Evolutionary conservation across 2,113 vertebrate species (phyloP).

Genomic region (Anser cygnoides): DNA sequence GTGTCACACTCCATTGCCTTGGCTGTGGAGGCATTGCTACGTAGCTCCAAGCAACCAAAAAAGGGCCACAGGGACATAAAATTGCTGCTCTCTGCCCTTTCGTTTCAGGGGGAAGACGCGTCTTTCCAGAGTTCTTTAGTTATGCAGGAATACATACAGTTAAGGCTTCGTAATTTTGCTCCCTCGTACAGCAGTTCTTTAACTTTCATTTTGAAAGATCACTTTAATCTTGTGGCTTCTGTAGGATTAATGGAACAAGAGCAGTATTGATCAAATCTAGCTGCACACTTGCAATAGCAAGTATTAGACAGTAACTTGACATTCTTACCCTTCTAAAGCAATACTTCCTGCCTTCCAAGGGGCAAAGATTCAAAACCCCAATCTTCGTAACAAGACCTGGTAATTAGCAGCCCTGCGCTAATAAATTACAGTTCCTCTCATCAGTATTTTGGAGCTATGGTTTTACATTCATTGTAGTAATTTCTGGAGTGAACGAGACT

Average conservation of each 20-base stretch:
- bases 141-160: background rate
- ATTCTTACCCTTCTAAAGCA: background rate
- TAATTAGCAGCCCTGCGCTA: background rate
- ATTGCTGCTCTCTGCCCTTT: background rate
- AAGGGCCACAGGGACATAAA: background rate
- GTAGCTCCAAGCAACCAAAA: background rate
- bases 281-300: background rate
- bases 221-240: background rate
- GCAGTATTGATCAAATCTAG: background rate
- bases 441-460: background rate
- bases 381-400: background rate
- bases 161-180: rapidly evolving
- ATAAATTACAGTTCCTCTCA: background rate
- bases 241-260: background rate
- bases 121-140: background rate
- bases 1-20: background rate
- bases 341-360: background rate
- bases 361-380: background rate
- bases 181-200: background rate
- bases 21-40: background rate
- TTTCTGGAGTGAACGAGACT: background rate
- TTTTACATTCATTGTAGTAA: background rate
- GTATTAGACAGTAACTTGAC: background rate
- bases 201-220: background rate
- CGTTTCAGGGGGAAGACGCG: background rate